Evolutionary conservation across 2,113 vertebrate species (phyloP).

Genomic region (Stigmatopora argus): DNA sequence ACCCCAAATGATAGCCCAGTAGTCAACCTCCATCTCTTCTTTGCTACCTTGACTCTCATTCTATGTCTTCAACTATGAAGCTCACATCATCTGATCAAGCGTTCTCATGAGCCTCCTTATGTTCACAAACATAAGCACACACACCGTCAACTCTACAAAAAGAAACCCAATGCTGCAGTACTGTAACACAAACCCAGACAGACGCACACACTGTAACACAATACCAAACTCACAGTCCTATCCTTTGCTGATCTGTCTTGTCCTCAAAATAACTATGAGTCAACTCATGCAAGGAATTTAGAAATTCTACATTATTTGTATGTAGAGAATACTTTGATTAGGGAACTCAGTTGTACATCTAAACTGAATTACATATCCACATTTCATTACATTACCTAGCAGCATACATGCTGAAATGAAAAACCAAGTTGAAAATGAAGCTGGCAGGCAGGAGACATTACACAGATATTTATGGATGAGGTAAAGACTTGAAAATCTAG

Average conservation of each 20-base stretch:
- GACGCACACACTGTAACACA: constrained; percentile 22
- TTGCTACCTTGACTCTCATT: constrained; percentile 35
- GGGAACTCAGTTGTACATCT: neutral
- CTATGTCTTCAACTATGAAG: constrained; percentile 25
- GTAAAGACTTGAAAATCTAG: neutral
- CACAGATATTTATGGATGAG: neutral
- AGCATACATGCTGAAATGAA: neutral
- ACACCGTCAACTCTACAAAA: constrained; percentile 14
- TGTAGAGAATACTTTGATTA: neutral
- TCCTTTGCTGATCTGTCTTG: constrained; percentile 18
- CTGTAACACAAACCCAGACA: constrained; percentile 14
- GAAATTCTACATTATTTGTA: neutral
- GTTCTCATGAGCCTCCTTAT: constrained; percentile 4
- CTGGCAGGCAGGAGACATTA: neutral
- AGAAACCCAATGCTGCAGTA: constrained; percentile 49
- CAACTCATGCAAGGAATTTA: constrained; percentile 35
- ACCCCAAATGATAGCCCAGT: constrained; percentile 61
- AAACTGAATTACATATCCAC: neutral
- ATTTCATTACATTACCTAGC: too few species aligned
- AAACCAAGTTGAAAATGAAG: neutral
- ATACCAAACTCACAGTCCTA: neutral
- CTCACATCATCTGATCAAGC: constrained; percentile 24
- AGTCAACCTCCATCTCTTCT: constrained; percentile 54
- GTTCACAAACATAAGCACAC: constrained; percentile 6
- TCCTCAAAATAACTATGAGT: constrained; percentile 45